phyloP scores from a whole-genome alignment of 2,113 vertebrate species.

The Trachemys scripta region DNA sequence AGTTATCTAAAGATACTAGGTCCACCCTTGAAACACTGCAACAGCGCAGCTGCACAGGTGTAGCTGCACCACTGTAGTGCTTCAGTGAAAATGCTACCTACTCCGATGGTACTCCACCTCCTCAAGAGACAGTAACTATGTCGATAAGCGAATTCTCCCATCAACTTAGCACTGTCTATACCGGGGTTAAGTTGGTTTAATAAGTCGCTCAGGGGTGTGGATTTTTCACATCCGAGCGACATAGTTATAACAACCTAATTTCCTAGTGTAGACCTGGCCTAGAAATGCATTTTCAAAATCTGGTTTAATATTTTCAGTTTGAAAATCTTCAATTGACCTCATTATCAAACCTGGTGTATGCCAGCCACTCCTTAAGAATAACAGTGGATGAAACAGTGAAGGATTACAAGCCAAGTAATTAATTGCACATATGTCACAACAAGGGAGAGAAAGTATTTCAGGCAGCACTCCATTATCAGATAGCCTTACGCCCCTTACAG shows the following conservation, averaged over 20 bases:
- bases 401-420: slow-evolving; percentile 12
- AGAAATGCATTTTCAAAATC: background rate
- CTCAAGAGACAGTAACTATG: too few species aligned
- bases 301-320: background rate
- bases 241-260: background rate
- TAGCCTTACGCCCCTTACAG: background rate
- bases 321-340: background rate
- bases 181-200: background rate
- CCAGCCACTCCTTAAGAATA: background rate
- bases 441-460: background rate
- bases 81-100: too few species aligned
- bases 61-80: too few species aligned
- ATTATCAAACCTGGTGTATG: background rate
- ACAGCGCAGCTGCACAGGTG: background rate
- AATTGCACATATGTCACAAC: slow-evolving; percentile 21
- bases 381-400: background rate
- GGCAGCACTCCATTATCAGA: slow-evolving; percentile 3
- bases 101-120: too few species aligned
- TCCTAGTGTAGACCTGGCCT: background rate
- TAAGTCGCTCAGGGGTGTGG: background rate
- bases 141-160: too few species aligned
- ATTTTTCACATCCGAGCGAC: background rate
- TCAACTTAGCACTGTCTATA: too few species aligned
- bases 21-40: too few species aligned
- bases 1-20: too few species aligned